Percentiles rank a stretch among this genome's conserved stretches.
phyloP scores from a whole-genome alignment of 2,888 invertebrate genomes.

The Siphonodentalium dalli region DNA sequence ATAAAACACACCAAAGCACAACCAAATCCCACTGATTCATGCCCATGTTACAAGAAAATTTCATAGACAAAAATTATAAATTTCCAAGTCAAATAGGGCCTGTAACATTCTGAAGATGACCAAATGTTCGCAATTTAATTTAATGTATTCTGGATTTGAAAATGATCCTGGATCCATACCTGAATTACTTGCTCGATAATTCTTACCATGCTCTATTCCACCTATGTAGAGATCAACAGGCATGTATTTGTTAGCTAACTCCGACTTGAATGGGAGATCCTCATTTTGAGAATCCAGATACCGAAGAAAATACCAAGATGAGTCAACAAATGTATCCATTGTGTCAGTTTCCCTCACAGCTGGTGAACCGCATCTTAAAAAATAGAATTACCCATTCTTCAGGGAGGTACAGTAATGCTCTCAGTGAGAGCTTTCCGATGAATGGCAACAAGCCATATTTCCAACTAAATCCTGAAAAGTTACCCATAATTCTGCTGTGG shows the following conservation, averaged over 20 bases:
- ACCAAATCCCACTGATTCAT: too few species aligned
- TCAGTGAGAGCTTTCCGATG: too few species aligned
- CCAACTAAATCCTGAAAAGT: too few species aligned
- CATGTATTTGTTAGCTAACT: slow-evolving; percentile 71
- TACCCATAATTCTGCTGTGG: too few species aligned
- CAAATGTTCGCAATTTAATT: background rate
- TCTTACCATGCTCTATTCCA: slow-evolving; percentile 88
- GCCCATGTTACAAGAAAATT: too few species aligned
- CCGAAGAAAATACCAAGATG: slow-evolving; percentile 96
- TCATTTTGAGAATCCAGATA: slow-evolving; percentile 84
- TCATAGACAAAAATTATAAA: too few species aligned
- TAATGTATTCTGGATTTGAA: background rate
- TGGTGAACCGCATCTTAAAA: slow-evolving; percentile 63
- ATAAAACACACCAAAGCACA: too few species aligned
- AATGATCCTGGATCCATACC: background rate
- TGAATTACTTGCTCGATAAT: background rate
- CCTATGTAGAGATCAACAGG: slow-evolving; percentile 97
- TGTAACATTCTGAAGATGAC: background rate
- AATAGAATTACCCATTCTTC: background rate
- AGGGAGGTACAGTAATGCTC: background rate
- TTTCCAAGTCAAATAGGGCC: too few species aligned
- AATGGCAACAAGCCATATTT: too few species aligned
- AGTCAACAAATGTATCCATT: slow-evolving; percentile 99
- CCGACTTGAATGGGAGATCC: slow-evolving; percentile 74
- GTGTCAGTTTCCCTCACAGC: slow-evolving; percentile 93